Evolutionary conservation across 2,113 vertebrate genomes (phyloP).

Genomic region (Syngnathoides biaculeatus): DNA sequence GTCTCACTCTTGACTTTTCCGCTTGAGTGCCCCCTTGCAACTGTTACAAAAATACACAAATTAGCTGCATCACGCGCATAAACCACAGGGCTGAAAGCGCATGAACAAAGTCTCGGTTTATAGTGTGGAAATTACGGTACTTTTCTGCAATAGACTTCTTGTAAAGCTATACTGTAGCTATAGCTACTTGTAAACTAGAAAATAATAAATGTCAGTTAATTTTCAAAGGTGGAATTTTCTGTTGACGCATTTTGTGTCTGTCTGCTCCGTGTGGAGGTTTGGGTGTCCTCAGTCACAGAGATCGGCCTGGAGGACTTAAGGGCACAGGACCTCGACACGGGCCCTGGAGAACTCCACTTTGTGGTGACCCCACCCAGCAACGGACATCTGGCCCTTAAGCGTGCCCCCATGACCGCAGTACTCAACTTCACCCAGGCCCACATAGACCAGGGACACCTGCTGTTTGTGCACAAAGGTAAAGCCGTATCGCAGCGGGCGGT

Average conservation of each 20-base stretch:
- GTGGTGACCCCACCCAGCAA: conserved; percentile 82
- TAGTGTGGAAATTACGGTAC: no score
- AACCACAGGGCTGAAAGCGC: no score
- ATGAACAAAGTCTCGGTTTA: no score
- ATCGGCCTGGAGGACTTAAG: conserved; percentile 76
- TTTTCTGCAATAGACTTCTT: no score
- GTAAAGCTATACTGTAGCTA: no score
- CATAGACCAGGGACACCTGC: conserved; percentile 77
- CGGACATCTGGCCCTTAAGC: conserved; percentile 82
- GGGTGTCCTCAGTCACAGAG: conserved; percentile 83
- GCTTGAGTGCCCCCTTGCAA: no score
- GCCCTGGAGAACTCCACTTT: conserved; percentile 74
- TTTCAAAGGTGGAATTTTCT: background rate
- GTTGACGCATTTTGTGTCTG: background rate
- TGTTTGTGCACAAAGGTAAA: conserved; percentile 85
- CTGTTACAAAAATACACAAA: no score
- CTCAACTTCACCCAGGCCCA: conserved; percentile 86
- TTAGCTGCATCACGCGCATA: no score
- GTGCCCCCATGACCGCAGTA: conserved; percentile 70
- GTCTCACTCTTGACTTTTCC: no score
- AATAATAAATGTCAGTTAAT: no score
- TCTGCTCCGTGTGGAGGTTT: conserved; percentile 71
- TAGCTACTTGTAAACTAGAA: no score
- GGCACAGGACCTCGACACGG: conserved; percentile 78
- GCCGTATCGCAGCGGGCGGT: conserved; percentile 1